These are phyloP conservation scores for Staurois parvus DNA, from an alignment of 2,797 vertebrate species.

Conservation along the genomic window DNA sequence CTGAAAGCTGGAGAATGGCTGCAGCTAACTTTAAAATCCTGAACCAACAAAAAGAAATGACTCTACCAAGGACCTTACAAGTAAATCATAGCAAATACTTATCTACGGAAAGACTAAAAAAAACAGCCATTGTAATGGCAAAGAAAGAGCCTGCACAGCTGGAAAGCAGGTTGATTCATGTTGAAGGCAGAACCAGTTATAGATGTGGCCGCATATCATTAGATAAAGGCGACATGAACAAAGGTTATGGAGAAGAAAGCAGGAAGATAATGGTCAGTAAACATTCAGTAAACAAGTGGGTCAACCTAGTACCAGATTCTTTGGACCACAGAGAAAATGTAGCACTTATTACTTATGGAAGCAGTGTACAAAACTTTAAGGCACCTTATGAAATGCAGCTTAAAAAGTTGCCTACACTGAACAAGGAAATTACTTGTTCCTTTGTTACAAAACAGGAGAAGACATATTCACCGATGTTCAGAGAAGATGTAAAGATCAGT, in stretches of 20 bases:
- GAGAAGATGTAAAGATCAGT: neutral
- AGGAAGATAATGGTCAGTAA: neutral
- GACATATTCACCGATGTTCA: neutral
- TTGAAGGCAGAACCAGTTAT: neutral
- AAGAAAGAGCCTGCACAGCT: constrained; percentile 2
- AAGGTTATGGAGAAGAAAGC: neutral
- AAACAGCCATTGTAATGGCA: neutral
- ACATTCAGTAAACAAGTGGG: constrained; percentile 35
- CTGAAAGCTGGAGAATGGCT: constrained; percentile 48
- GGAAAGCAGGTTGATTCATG: neutral
- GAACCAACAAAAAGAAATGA: constrained; percentile 17
- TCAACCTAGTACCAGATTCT: neutral
- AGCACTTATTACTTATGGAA: neutral
- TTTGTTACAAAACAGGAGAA: constrained; percentile 9
- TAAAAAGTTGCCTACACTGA: constrained; percentile 28
- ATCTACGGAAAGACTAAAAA: constrained; percentile 28
- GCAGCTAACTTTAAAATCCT: constrained; percentile 14
- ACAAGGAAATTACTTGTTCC: neutral
- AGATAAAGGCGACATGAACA: constrained; percentile 1
- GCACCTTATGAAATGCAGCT: neutral
- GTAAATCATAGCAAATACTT: constrained; percentile 3
- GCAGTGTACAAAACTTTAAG: neutral
- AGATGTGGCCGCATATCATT: neutral
- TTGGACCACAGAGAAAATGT: constrained; percentile 24
- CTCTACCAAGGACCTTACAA: constrained; percentile 16